Percentiles rank a stretch among this genome's conserved stretches.
phyloP scores from a whole-genome alignment of 1,140 invertebrate genomes.

The Ceratina calcarata region DNA sequence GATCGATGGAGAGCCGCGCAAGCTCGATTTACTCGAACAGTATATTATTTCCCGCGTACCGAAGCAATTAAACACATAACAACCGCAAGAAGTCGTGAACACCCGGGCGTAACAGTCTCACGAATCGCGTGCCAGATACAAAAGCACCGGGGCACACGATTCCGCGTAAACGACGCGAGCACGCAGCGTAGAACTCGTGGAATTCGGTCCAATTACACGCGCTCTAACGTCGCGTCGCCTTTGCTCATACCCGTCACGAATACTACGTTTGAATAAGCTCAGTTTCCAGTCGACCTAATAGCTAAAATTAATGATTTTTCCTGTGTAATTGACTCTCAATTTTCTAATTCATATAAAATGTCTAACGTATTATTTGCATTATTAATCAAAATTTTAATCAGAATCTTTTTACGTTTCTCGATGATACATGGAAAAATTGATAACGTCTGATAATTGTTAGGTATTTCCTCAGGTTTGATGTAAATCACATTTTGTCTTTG shows the following conservation, averaged over 20 bases:
- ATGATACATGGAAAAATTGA: too few species aligned
- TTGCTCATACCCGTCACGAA: conserved; percentile 14
- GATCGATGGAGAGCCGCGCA: too few species aligned
- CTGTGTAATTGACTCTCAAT: conserved; percentile 35
- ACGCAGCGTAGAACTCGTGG: conserved; percentile 36
- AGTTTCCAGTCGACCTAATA: background rate
- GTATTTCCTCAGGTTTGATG: too few species aligned
- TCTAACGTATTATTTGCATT: too few species aligned
- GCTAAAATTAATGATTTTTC: conserved; percentile 23
- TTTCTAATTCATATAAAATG: too few species aligned
- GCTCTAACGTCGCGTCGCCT: conserved; percentile 45
- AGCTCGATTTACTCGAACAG: too few species aligned
- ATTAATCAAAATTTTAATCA: too few species aligned
- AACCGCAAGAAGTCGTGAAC: conserved; percentile 34
- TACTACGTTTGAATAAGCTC: conserved; percentile 28
- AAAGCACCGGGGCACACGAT: conserved; percentile 12
- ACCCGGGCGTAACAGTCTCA: background rate
- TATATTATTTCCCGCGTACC: background rate
- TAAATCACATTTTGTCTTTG: too few species aligned
- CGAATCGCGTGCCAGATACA: conserved; percentile 58
- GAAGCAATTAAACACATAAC: conserved; percentile 34
- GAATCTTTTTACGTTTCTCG: too few species aligned
- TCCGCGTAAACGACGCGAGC: conserved; percentile 35
- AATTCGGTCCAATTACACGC: conserved; percentile 61
- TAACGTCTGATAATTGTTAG: too few species aligned